These are phyloP conservation scores for Cantharis rufa DNA, from an alignment of 2,888 invertebrate species.

Conservation along the genomic window DNA sequence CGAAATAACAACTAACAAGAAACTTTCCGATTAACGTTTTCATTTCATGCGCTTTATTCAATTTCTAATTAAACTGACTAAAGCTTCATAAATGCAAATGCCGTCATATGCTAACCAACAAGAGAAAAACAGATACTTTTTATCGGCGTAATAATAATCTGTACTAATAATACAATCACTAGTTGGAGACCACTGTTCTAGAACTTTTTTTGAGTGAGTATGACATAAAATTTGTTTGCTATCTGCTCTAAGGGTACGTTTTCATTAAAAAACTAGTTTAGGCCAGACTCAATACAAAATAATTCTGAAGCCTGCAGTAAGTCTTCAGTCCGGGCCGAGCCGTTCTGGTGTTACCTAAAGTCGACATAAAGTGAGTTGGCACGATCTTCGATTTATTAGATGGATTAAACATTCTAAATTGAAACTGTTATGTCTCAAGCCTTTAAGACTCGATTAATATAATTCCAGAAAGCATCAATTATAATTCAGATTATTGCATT, in stretches of 20 bases:
- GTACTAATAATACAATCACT: neutral
- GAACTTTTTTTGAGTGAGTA: neutral
- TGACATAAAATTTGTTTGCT: neutral
- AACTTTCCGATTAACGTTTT: neutral
- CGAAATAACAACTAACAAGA: neutral
- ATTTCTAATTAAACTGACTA: neutral
- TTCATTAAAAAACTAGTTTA: neutral
- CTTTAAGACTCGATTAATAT: no score
- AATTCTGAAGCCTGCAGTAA: neutral
- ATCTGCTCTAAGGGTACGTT: neutral
- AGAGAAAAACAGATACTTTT: neutral
- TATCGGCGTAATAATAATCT: no score
- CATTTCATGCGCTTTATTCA: neutral
- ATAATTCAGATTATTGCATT: no score
- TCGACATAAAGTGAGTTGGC: neutral
- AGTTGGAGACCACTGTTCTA: neutral
- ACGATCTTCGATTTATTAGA: neutral
- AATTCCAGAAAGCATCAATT: no score
- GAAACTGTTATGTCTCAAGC: neutral
- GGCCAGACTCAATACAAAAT: neutral
- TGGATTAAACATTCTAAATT: neutral
- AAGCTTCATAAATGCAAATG: neutral
- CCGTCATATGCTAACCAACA: neutral
- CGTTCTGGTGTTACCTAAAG: neutral
- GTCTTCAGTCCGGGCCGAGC: neutral